Conservation (phyloP, 1,140 invertebrate species). For the Pygmarrhopalites habei region DNA sequence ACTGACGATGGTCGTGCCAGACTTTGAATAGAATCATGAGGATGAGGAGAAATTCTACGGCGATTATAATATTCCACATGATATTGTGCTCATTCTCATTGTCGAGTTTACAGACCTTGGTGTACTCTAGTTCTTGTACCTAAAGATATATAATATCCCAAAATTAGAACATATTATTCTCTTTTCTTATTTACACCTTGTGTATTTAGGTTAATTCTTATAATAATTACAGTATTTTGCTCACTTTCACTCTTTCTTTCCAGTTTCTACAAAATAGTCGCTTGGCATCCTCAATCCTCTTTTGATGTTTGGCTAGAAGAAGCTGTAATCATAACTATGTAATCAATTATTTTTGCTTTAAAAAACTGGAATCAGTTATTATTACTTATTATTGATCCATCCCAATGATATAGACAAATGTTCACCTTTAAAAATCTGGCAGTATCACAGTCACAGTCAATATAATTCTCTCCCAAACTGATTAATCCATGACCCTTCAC, state of each 20-base stretch:
- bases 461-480: slow-evolving; percentile 18
- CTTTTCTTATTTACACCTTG: neutral
- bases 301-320: slow-evolving; percentile 13
- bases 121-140: slow-evolving; percentile 17
- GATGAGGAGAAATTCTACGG: slow-evolving; percentile 17
- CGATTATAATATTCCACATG: slow-evolving; percentile 10
- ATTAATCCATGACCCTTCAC: slow-evolving; percentile 16
- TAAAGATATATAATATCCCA: slow-evolving; percentile 1
- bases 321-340: neutral
- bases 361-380: neutral
- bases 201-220: neutral
- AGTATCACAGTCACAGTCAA: slow-evolving; percentile 25
- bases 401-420: neutral
- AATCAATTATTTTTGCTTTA: neutral
- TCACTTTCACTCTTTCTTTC: neutral
- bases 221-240: neutral
- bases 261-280: slow-evolving; percentile 11
- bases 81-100: neutral
- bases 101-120: slow-evolving; percentile 17
- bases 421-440: slow-evolving; percentile 18
- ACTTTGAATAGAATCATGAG: slow-evolving; percentile 21
- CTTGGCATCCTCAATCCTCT: slow-evolving; percentile 7
- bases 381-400: neutral
- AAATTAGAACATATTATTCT: neutral
- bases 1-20: slow-evolving; percentile 18